Percentiles rank a stretch among this genome's conserved stretches.
Evolutionary conservation across 2,113 vertebrate species (phyloP).

Genomic region (Mus musculus): GRCm39 chr8:86509001-86509500

Average conservation of each 20-base stretch:
- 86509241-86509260: slow-evolving; percentile 37
- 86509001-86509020: slow-evolving; percentile 53
- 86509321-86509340: slow-evolving; percentile 19
- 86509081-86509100: slow-evolving; percentile 67
- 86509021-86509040: slow-evolving; percentile 25
- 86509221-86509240: background rate
- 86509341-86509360: slow-evolving; percentile 22
- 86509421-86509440: background rate
- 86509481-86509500: background rate
- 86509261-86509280: slow-evolving; percentile 53
- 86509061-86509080: slow-evolving; percentile 44
- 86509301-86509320: slow-evolving; percentile 20
- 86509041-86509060: background rate
- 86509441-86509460: background rate
- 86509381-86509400: background rate
- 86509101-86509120: slow-evolving; percentile 19
- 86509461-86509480: background rate
- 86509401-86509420: background rate
- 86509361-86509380: background rate
- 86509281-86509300: background rate
- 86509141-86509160: slow-evolving; percentile 63
- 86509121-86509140: background rate
- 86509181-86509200: slow-evolving; percentile 7
- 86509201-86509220: slow-evolving; percentile 33
- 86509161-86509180: slow-evolving; percentile 49